Conservation (phyloP, 2,113 vertebrate species). For the Tiliqua scincoides region DNA sequence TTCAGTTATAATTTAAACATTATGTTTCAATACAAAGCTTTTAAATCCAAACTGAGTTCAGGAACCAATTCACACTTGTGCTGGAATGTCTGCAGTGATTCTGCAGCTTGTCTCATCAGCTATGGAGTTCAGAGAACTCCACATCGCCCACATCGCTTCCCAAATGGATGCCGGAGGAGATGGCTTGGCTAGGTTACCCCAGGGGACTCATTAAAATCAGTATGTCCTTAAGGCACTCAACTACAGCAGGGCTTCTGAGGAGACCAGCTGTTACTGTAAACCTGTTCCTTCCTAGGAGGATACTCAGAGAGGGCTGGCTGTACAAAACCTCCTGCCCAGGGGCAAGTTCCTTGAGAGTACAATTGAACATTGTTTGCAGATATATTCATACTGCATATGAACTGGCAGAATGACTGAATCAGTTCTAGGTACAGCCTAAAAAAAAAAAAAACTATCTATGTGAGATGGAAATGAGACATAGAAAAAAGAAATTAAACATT, state of each 20-base stretch:
- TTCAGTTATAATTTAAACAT: background rate
- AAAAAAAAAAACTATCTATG: background rate
- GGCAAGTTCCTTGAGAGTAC: background rate
- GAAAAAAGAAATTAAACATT: background rate
- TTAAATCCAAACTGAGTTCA: background rate
- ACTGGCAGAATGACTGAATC: background rate
- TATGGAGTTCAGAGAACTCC: background rate
- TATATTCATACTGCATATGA: background rate
- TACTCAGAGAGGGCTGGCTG: background rate
- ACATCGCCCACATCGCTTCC: background rate
- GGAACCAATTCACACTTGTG: background rate
- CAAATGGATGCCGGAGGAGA: slow-evolving; percentile 2
- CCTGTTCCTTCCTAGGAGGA: background rate
- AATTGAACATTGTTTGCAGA: background rate
- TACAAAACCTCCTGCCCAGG: background rate
- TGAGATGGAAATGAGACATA: slow-evolving; percentile 7
- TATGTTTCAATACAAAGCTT: background rate
- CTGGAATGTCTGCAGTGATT: background rate
- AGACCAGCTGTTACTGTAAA: background rate
- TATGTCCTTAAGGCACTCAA: background rate
- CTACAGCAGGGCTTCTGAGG: background rate
- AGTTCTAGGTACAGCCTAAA: background rate
- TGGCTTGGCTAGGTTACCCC: background rate
- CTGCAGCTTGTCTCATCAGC: background rate
- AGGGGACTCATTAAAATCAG: background rate